Evolutionary conservation across 2,797 vertebrate species (phyloP).

Genomic region (Enteromius fasciolatus): DNA sequence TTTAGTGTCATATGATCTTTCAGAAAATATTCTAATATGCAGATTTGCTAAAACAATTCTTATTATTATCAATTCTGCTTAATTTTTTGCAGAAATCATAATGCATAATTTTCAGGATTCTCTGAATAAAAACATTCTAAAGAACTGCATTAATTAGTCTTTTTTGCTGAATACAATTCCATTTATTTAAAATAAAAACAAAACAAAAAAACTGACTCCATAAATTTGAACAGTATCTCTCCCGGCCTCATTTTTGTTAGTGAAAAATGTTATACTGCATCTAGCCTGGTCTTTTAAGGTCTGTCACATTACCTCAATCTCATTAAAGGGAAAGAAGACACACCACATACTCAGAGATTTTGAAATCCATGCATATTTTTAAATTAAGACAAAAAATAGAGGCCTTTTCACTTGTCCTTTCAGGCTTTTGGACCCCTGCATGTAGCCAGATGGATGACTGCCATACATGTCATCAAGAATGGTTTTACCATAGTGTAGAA

Average conservation of each 20-base stretch:
- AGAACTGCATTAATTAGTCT: neutral
- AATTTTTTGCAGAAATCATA: neutral
- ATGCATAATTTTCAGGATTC: neutral
- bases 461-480: conserved; percentile 27
- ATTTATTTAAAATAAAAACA: neutral
- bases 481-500: neutral
- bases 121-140: neutral
- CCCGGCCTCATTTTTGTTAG: neutral
- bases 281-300: neutral
- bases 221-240: neutral
- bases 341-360: neutral
- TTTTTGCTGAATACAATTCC: neutral
- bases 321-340: neutral
- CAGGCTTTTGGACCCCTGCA: neutral
- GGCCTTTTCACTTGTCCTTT: neutral
- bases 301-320: neutral
- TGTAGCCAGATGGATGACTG: conserved; percentile 11
- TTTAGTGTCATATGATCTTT: neutral
- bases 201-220: neutral
- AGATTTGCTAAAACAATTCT: neutral
- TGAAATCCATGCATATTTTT: conserved; percentile 6
- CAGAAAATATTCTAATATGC: neutral
- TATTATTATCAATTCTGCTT: neutral
- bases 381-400: neutral
- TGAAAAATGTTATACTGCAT: neutral